Base-by-base conservation (phyloP, 2,888 invertebrate genomes). In the Diploptera punctata region DNA sequence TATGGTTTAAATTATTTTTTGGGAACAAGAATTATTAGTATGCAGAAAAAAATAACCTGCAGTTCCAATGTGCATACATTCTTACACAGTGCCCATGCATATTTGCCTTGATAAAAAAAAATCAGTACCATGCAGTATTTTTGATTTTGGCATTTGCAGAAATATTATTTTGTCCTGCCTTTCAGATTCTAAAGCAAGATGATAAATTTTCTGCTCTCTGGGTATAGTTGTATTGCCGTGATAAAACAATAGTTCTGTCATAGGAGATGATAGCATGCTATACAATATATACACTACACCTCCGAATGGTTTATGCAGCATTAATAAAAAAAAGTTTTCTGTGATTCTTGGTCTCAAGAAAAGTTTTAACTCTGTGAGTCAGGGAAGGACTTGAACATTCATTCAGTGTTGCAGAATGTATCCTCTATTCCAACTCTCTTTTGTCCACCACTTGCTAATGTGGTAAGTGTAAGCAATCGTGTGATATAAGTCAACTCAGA, bases 401-500 rank as follows among this genome's bases (percentile, higher is more conserved):
- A n/a, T n/a, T 10, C 9, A 19, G 16, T 26, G 29, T 21, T 52
- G 54, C 21, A 54, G 19, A 33, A 18, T 61, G n/a, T 19, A 31
- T 18, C 10, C 38, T n/a, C 31, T 31, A 18, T 65, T 65, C 44
- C 54, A 54, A 24, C 24, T 57, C 24, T 24, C 29, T 33, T n/a
- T 52, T 67, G 71, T 71, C 52, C 62, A 67, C 31, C 43, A 38
- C 54, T 71, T 67, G 65, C 52, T 31, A 38, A 52, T 16, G 29
- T 9, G 57, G 54, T 52, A 71, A 38, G 65, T 24, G n/a, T 47
- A 52, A 54, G 65, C 52, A 71, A 67, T 52, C n/a, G 65, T 71
- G 71, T 71, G 71, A 71, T 71, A 71, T 65, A 33, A 71, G 65
- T 38, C 38, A 67, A 65, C 31, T 10, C 65, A 69, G n/a, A 57